Evolutionary conservation across 2,888 invertebrate species (phyloP).

Genomic region (Ceraclea dissimilis): DNA sequence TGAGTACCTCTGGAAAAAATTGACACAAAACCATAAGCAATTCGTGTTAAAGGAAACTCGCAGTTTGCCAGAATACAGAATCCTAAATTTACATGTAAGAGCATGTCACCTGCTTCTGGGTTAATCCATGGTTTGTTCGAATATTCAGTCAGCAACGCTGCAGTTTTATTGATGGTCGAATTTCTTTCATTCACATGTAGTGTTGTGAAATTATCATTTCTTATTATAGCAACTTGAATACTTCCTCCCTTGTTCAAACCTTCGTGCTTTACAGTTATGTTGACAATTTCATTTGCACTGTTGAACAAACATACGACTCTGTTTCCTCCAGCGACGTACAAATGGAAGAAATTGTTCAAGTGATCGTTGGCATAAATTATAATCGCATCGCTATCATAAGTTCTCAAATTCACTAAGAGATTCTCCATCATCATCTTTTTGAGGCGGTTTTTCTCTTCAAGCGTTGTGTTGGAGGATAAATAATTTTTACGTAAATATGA

Average conservation of each 20-base stretch:
- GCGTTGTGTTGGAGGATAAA: conserved; percentile 56
- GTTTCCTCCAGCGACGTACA: conserved; percentile 73
- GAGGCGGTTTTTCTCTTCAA: conserved; percentile 54
- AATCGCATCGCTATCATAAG: conserved; percentile 73
- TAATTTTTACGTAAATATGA: conserved; percentile 77
- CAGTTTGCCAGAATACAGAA: too few relatives aligned
- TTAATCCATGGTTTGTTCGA: conserved; percentile 83
- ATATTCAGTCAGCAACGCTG: conserved; percentile 64
- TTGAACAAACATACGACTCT: conserved; percentile 81
- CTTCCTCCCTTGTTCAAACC: conserved; percentile 75
- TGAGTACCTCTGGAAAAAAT: conserved; percentile 64
- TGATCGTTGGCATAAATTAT: conserved; percentile 89
- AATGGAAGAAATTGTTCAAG: conserved; percentile 85
- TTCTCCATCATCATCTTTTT: conserved; percentile 72
- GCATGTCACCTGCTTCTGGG: conserved; percentile 59
- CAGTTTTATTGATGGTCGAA: conserved; percentile 60
- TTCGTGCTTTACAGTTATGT: conserved; percentile 67
- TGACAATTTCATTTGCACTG: conserved; percentile 69
- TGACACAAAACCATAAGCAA: conserved; percentile 27
- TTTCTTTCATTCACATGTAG: conserved; percentile 77
- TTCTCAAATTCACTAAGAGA: conserved; percentile 82
- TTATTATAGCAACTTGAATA: conserved; percentile 79
- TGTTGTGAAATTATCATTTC: conserved; percentile 63
- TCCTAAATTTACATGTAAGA: conserved; percentile 13
- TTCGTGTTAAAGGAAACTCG: neutral